Percentiles rank a stretch among this genome's conserved stretches.
Conservation (phyloP, 2,888 invertebrate genomes). For the Ophraella communa region DNA sequence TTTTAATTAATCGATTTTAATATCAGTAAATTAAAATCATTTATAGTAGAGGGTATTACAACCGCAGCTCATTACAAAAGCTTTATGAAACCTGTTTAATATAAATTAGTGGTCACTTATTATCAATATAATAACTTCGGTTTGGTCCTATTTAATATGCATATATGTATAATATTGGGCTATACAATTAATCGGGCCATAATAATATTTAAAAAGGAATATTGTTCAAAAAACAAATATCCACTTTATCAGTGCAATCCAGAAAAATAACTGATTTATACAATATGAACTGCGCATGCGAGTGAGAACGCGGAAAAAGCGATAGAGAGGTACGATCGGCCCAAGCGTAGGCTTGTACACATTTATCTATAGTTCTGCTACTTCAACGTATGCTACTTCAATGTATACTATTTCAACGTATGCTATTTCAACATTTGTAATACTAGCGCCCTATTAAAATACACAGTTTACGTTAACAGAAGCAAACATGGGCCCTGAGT, state of each 20-base stretch:
- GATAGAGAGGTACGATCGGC: too few species aligned
- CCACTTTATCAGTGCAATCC: neutral
- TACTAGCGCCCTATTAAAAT: too few species aligned
- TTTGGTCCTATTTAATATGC: slow-evolving; percentile 4
- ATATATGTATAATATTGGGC: slow-evolving; percentile 7
- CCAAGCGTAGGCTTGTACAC: too few species aligned
- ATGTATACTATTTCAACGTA: too few species aligned
- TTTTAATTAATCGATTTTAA: neutral
- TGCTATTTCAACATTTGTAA: too few species aligned
- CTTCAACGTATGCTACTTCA: too few species aligned
- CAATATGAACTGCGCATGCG: too few species aligned
- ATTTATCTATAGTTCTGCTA: too few species aligned
- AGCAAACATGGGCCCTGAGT: too few species aligned
- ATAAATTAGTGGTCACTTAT: slow-evolving; percentile 21
- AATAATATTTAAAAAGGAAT: neutral
- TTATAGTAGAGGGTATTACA: slow-evolving; percentile 4
- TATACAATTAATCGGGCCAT: neutral
- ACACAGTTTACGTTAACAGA: too few species aligned
- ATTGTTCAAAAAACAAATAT: neutral
- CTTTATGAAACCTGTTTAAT: slow-evolving; percentile 19
- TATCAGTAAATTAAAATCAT: neutral
- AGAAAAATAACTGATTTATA: too few species aligned
- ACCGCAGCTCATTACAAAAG: slow-evolving; percentile 17
- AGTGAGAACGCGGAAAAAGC: too few species aligned
- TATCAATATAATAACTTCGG: slow-evolving; percentile 4